A percentile compares a stretch with the other conserved stretches of the same genome.
phyloP scores from a whole-genome alignment of 2,888 invertebrate genomes.

The Sympetrum striolatum region DNA sequence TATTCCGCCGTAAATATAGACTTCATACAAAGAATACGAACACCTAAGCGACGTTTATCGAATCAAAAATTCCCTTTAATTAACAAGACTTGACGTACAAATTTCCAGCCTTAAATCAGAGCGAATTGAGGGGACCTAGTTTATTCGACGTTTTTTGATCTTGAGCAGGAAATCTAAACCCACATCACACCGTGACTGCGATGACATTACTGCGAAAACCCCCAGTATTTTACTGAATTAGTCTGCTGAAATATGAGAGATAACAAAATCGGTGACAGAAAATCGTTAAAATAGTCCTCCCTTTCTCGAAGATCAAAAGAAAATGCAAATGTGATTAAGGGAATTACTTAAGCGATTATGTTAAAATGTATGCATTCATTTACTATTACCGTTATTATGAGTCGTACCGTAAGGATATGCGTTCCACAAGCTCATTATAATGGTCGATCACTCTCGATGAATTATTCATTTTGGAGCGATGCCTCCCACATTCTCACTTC shows the following conservation, averaged over 20 bases:
- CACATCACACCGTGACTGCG: too few relatives aligned
- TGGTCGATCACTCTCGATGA: not conserved
- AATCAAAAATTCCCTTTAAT: too few relatives aligned
- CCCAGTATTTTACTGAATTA: not conserved
- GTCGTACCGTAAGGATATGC: not conserved
- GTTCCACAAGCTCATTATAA: not conserved
- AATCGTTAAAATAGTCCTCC: not conserved
- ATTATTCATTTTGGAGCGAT: conserved; percentile 8
- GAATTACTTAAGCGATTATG: not conserved
- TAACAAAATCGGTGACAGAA: not conserved
- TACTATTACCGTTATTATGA: conserved; percentile 3
- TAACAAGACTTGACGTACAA: too few relatives aligned
- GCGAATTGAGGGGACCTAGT: too few relatives aligned
- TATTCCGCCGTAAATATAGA: too few relatives aligned
- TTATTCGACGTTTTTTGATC: too few relatives aligned
- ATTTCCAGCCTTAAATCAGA: too few relatives aligned
- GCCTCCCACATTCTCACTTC: not conserved
- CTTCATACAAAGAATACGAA: too few relatives aligned
- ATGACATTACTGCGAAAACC: too few relatives aligned
- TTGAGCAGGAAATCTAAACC: too few relatives aligned
- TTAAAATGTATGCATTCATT: not conserved
- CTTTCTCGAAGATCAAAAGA: not conserved
- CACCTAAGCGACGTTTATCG: too few relatives aligned
- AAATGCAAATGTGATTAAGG: conserved; percentile 13
- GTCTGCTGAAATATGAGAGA: not conserved